Evolutionary conservation across 2,113 vertebrate species (phyloP), one percentile per base, ranked within the genome.

Genomic region (Embiotoca jacksoni): DNA sequence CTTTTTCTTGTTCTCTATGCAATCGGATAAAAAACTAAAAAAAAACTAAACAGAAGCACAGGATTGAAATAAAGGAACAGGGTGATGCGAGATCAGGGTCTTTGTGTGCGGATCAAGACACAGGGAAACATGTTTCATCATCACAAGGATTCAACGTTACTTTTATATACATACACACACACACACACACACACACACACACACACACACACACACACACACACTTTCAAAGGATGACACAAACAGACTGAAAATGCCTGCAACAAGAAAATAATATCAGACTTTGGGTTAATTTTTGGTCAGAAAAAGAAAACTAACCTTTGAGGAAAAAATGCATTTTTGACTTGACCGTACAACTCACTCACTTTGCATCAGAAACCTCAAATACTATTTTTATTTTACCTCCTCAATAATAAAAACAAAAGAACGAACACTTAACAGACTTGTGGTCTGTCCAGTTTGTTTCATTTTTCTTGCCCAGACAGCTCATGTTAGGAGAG

Each of bases 51-150:
- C 32, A 71, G 66, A 84, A 59, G 16, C 32, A 8, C 66, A 72
- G 15, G 54, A 67, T 5, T 66, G 72, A 53, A 88, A 87, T 68
- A 37, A 86, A 82, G 80, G n/a, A 59, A 35, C 67, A 68, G 71
- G 77, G 13, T 74, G 75, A 77, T 66, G 74, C 2, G 77, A 72
- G 62, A 83, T 74, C 63, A 65, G 57, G 60, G 72, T 53, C 75
- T 75, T 78, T 81, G 74, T 75, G 41, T 31, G 60, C 3, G 30
- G 53, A 84, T 80, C 79, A 84, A 89, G 74, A 72, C 60, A 16
- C 6, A 52, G 60, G 46, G 47, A 75, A 70, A 58, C 32, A 80
- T 59, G 68, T 90, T 86, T 86, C 78, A 86, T 88, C 76, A 78
- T 81, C 47, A 72, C 16, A 23, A 23, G 23, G 23, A 23, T 23